Percentiles rank a stretch among this genome's conserved stretches.
phyloP scores from a whole-genome alignment of 2,797 vertebrate genomes.

The Limnodromus scolopaceus region DNA sequence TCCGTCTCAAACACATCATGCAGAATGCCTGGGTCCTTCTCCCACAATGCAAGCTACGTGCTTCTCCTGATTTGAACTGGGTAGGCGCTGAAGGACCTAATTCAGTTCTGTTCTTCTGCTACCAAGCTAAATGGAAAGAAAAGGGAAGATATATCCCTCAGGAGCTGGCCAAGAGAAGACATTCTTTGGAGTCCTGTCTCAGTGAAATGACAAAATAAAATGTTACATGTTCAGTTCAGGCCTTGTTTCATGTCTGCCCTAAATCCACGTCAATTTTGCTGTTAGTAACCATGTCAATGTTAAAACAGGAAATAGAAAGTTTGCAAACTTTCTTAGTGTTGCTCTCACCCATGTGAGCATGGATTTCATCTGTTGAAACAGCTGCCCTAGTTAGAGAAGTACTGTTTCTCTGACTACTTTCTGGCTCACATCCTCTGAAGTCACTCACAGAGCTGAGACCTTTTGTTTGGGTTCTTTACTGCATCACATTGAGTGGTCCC shows the following conservation, averaged over 20 bases:
- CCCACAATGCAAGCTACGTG: not conserved
- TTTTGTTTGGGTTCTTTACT: not conserved
- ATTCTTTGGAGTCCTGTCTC: not conserved
- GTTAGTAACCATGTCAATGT: not conserved
- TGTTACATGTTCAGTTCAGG: not conserved
- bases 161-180: not conserved
- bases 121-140: not conserved
- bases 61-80: not conserved
- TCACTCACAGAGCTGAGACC: not conserved
- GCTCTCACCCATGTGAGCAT: not conserved
- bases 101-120: not conserved
- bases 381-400: not conserved
- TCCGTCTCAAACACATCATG: not conserved
- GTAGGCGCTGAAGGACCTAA: not conserved
- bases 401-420: not conserved
- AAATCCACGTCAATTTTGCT: not conserved
- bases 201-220: not conserved
- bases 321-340: not conserved
- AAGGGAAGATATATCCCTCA: not conserved
- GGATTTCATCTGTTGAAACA: not conserved
- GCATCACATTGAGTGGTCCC: not conserved
- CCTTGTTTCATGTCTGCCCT: not conserved
- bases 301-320: slow-evolving; percentile 6
- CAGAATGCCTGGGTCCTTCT: not conserved
- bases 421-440: not conserved